Evolutionary conservation across 2,888 invertebrate genomes (phyloP).

Genomic region (Perithous albicinctus): DNA sequence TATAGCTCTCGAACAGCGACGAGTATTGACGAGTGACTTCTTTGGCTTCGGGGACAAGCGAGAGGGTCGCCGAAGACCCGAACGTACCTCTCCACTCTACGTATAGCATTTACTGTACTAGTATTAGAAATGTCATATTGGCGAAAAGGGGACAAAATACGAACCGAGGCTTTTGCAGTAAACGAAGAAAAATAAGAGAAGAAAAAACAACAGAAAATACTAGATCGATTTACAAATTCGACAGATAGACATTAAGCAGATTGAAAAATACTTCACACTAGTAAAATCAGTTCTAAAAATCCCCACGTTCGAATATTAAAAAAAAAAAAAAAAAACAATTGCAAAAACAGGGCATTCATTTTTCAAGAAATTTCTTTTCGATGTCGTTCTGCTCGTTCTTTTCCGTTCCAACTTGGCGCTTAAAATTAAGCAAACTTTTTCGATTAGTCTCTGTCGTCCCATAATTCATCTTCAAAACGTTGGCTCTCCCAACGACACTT

Average conservation of each 20-base stretch:
- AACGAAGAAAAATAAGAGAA: background rate
- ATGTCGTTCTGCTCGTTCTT: too few relatives aligned
- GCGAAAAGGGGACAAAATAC: background rate
- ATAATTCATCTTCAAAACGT: background rate
- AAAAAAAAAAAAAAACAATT: too few relatives aligned
- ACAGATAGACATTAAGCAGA: too few relatives aligned
- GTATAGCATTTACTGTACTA: background rate
- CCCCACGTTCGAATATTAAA: too few relatives aligned
- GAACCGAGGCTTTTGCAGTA: background rate
- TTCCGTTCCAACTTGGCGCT: background rate
- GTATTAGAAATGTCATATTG: background rate
- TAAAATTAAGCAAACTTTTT: background rate
- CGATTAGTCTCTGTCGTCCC: background rate
- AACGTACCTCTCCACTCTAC: constrained; percentile 67
- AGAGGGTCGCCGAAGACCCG: constrained; percentile 82
- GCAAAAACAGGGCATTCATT: too few relatives aligned
- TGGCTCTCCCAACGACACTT: background rate
- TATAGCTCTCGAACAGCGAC: constrained; percentile 3
- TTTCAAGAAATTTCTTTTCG: background rate
- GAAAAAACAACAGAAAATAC: background rate
- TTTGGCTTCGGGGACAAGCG: constrained; percentile 81
- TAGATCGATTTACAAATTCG: too few relatives aligned
- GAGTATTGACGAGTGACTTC: constrained; percentile 72
- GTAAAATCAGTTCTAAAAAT: too few relatives aligned
- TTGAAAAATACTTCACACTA: too few relatives aligned